These are phyloP conservation scores for Ptychoptera albimana DNA, from an alignment of 2,888 invertebrate genomes.

Conservation along the genomic window DNA sequence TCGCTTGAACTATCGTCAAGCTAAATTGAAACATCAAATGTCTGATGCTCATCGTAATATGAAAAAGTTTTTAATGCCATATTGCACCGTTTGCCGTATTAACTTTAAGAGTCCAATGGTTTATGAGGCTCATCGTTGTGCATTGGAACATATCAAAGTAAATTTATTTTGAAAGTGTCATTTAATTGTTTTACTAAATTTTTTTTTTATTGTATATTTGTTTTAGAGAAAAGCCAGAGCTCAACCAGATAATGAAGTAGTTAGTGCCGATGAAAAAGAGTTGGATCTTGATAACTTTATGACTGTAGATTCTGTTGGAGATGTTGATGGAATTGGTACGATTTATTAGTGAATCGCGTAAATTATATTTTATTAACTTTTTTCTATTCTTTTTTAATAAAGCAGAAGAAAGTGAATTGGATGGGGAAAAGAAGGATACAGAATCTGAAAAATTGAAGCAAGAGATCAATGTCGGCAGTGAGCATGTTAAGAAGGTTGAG, in stretches of 20 bases:
- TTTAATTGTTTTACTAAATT: slow-evolving; percentile 1
- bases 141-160: slow-evolving; percentile 67
- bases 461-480: slow-evolving; percentile 57
- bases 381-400: slow-evolving; percentile 4
- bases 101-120: slow-evolving; percentile 72
- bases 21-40: slow-evolving; percentile 59
- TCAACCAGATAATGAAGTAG: slow-evolving; percentile 35
- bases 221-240: slow-evolving; percentile 39
- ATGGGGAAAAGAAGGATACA: slow-evolving; percentile 38
- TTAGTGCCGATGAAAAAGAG: slow-evolving; percentile 53
- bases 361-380: neutral
- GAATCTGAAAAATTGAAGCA: slow-evolving; percentile 46
- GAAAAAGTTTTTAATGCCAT: slow-evolving; percentile 71
- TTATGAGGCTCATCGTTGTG: slow-evolving; percentile 69
- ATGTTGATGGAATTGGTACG: slow-evolving; percentile 49
- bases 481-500: slow-evolving; percentile 62
- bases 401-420: slow-evolving; percentile 31
- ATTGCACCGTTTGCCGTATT: slow-evolving; percentile 59
- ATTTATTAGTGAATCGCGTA: neutral
- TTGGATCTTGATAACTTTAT: slow-evolving; percentile 71
- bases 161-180: slow-evolving; percentile 9
- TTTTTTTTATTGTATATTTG: slow-evolving; percentile 7
- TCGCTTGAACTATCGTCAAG: slow-evolving; percentile 58
- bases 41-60: slow-evolving; percentile 70
- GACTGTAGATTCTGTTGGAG: slow-evolving; percentile 78